Evolutionary conservation across 64 coral and sea anemone species (phyloP).

Genomic region (Porites australiensis): DNA sequence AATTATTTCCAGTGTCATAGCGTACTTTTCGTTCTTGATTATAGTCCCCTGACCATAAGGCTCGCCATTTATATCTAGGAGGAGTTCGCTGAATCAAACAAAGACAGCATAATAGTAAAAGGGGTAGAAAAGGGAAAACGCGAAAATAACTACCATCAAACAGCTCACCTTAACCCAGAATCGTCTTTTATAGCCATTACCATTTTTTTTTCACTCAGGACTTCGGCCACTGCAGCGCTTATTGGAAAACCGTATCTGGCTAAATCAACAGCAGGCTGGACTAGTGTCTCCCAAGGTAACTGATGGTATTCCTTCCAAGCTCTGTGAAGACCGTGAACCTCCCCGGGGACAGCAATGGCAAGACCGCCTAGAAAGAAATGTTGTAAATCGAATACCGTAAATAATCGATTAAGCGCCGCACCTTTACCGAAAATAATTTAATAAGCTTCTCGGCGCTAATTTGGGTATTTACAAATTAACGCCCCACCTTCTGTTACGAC

Average conservation of each 20-base stretch:
- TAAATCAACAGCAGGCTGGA: constrained; percentile 72
- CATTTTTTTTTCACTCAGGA: background rate
- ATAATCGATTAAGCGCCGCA: no score
- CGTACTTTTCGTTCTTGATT: constrained; percentile 49
- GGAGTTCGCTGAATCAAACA: constrained; percentile 50
- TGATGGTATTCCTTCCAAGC: constrained; percentile 39
- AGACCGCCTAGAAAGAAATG: no score
- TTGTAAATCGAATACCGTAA: no score
- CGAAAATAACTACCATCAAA: no score
- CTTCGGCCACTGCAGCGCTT: constrained; percentile 19
- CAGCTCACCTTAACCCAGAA: constrained; percentile 46
- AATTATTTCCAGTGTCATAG: constrained; percentile 58
- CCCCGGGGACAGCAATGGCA: constrained; percentile 19
- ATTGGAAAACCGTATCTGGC: constrained; percentile 68
- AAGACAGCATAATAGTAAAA: background rate
- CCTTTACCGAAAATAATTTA: no score
- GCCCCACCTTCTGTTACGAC: no score
- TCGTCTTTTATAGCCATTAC: constrained; percentile 39
- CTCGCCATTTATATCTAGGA: constrained; percentile 27
- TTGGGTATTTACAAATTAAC: no score
- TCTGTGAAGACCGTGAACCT: constrained; percentile 23
- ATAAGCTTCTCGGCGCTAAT: no score
- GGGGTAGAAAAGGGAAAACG: no score
- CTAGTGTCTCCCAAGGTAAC: constrained; percentile 67
- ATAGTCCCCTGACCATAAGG: background rate